Percentiles rank a stretch among this genome's conserved stretches.
These are phyloP conservation scores for Alexandromys fortis DNA, from an alignment of 2,113 vertebrate species.

Conservation along the genomic window DNA sequence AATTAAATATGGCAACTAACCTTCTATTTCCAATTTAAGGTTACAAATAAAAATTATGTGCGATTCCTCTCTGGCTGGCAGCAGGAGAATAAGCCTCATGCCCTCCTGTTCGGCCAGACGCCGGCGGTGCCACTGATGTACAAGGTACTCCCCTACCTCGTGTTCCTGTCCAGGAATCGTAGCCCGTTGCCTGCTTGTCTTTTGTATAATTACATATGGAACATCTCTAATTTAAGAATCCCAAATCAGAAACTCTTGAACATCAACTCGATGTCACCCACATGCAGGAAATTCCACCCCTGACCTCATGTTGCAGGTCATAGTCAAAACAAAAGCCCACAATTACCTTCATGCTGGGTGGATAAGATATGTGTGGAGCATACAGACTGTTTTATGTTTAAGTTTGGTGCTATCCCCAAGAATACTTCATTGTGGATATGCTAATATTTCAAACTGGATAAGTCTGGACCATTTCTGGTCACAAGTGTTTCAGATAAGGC, in stretches of 20 bases:
- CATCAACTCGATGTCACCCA: background rate
- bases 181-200: background rate
- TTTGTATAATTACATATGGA: background rate
- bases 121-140: constrained; percentile 90
- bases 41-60: constrained; percentile 94
- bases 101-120: constrained; percentile 95
- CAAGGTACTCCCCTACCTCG: constrained; percentile 88
- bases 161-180: fast-evolving
- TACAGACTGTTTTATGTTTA: background rate
- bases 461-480: background rate
- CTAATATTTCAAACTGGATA: background rate
- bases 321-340: background rate
- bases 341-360: background rate
- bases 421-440: background rate
- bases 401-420: background rate
- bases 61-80: constrained; percentile 94
- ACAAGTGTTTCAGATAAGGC: background rate
- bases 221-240: background rate
- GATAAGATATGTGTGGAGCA: too few species aligned
- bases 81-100: constrained; percentile 95
- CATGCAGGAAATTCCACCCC: background rate
- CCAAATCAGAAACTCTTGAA: background rate
- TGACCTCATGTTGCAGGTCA: background rate
- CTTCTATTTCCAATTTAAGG: constrained; percentile 82
- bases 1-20: background rate